Evolutionary conservation across 2,113 vertebrate species (phyloP).

Genomic region (Cyprinodon tularosa): DNA sequence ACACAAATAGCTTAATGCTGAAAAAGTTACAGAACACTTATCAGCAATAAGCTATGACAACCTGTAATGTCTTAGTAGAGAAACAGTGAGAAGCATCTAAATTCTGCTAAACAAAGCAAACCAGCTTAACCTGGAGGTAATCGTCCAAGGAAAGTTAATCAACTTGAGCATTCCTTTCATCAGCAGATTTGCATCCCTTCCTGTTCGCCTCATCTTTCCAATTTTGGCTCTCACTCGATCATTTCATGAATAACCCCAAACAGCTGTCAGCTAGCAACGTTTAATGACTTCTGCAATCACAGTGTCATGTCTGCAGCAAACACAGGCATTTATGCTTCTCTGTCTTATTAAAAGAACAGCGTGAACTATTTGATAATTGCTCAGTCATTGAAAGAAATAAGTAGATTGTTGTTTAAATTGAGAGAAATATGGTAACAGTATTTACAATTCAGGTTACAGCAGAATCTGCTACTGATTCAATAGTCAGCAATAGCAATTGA

Average conservation of each 20-base stretch:
- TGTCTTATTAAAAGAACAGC: constrained; percentile 18
- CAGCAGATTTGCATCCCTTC: constrained; percentile 67
- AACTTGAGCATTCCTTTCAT: constrained; percentile 56
- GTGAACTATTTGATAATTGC: constrained; percentile 9
- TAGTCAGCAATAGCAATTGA: not conserved
- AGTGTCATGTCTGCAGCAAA: constrained; percentile 59
- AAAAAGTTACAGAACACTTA: not conserved
- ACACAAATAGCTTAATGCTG: not conserved
- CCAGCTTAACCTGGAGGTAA: constrained; percentile 69
- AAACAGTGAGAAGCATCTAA: constrained; percentile 32
- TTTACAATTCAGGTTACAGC: not conserved
- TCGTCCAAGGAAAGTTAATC: constrained; percentile 75
- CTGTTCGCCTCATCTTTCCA: constrained; percentile 60
- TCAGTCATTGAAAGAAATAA: constrained; percentile 17
- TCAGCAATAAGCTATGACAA: not conserved
- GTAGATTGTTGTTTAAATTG: not conserved
- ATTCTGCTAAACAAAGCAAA: constrained; percentile 14
- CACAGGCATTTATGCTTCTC: constrained; percentile 18
- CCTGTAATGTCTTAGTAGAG: constrained; percentile 19
- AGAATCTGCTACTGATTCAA: not conserved
- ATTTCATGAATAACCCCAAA: constrained; percentile 70
- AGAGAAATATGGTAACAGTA: not conserved
- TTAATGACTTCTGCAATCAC: constrained; percentile 67
- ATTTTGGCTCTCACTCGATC: constrained; percentile 58
- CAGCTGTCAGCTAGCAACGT: constrained; percentile 67